Evolutionary conservation across 2,888 invertebrate species (phyloP), one percentile per base, ranked within the genome.

Genomic region (Sthenelais limicola): DNA sequence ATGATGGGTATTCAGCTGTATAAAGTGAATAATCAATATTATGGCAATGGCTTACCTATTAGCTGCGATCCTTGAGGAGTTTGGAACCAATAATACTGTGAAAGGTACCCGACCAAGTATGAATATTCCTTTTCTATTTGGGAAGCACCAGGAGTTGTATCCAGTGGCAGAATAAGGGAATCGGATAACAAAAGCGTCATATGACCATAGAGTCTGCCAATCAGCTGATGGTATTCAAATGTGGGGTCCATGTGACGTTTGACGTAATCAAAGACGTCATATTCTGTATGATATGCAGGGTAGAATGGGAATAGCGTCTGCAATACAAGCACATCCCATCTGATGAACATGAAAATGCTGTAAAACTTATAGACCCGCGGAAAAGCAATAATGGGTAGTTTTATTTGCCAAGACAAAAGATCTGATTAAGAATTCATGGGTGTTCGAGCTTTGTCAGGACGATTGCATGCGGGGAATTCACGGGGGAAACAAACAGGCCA

Each of bases 231-330:
- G 56, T 70, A 70, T 35, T 54, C 38, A 43, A 70, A 70, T 15
- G 54, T 26, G 4, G 70, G 70, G 43, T 70, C 70, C 38, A 70
- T 56, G 43, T 38, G 43, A n/a, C 24, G 1, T 18, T 52, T 54
- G 43, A 56, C 56, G 54, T 70, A 70, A 28, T 70, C 70, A 26
- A 70, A 70, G 1, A 54, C 51, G 56, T 70, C 70, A 26, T 56
- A 70, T 43, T 54, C 38, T n/a, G 70, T 70, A 56, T 70, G 70
- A 38, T 70, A 70, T 21, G 56, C 52, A 2, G 70, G 70, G 47
- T 70, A 70, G n/a, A 56, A 43, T 4, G 38, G 35, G 24, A 56
- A 35, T 7, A 52, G 48, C 4, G 51, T 48, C 62, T 62, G 62
- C 2, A 56, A 32, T 30, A 24, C 5, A 9, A n/a, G n/a, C n/a